These are phyloP conservation scores for Catharus bicknelli DNA, from an alignment of 2,113 vertebrate genomes.

Conservation along the genomic window DNA sequence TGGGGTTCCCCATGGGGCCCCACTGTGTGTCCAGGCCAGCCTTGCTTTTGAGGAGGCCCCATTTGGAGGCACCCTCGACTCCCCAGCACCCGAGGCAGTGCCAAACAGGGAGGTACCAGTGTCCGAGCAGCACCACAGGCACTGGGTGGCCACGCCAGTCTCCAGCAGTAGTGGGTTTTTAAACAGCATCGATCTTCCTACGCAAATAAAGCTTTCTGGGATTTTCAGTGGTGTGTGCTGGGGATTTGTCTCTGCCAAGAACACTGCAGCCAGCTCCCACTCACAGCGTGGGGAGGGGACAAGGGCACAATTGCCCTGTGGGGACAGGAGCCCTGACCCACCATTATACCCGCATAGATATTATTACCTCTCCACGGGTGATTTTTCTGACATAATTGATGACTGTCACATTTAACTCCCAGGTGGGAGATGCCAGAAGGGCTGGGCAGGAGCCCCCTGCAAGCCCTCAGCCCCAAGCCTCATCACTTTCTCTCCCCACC, in stretches of 20 bases:
- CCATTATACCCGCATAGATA: neutral
- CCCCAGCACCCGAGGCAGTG: fast-evolving
- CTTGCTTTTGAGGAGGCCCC: neutral
- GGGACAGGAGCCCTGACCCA: neutral
- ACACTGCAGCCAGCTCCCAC: neutral
- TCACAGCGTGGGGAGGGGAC: neutral
- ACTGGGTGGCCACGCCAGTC: fast-evolving
- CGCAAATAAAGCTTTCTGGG: constrained; percentile 52
- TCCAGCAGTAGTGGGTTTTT: neutral
- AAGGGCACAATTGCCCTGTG: neutral
- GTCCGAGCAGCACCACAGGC: fast-evolving
- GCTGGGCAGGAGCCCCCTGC: neutral
- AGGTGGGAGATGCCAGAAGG: fast-evolving
- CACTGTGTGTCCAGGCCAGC: fast-evolving
- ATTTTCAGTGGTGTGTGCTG: constrained; percentile 8
- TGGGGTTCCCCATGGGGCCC: fast-evolving
- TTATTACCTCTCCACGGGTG: fast-evolving
- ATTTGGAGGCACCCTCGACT: fast-evolving
- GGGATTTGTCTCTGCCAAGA: neutral
- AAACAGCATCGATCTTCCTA: constrained; percentile 1
- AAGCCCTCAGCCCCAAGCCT: neutral
- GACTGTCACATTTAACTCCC: neutral
- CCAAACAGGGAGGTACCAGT: neutral
- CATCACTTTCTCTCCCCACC: neutral
- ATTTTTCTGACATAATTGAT: neutral